phyloP scores from a whole-genome alignment of 2,888 invertebrate genomes.

The Dioctria rufipes region DNA sequence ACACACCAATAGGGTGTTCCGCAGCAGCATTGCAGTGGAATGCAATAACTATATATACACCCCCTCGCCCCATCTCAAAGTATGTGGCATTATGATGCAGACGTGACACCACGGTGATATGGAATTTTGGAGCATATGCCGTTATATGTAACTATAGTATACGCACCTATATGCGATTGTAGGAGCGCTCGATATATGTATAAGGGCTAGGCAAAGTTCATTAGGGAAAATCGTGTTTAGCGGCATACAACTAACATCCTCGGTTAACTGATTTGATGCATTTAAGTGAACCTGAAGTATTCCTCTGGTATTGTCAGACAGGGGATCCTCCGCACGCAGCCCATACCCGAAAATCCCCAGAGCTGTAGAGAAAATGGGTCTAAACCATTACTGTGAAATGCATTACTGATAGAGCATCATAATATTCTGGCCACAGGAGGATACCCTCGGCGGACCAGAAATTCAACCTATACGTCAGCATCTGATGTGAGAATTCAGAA shows the following conservation, averaged over 20 bases:
- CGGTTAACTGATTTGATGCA: slow-evolving; percentile 52
- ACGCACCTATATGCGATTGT: slow-evolving; percentile 12
- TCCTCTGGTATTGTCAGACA: slow-evolving; percentile 20
- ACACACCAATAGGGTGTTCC: neutral
- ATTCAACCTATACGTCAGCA: slow-evolving; percentile 57
- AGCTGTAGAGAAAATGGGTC: neutral
- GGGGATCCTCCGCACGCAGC: neutral
- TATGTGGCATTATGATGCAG: slow-evolving; percentile 43
- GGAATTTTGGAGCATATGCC: slow-evolving; percentile 31
- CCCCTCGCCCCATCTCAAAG: neutral
- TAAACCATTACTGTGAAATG: slow-evolving; percentile 42
- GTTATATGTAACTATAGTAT: neutral
- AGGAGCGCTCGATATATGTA: neutral
- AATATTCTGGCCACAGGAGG: slow-evolving; percentile 57
- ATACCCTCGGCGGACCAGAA: slow-evolving; percentile 56
- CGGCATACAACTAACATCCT: slow-evolving; percentile 38
- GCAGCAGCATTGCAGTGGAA: slow-evolving; percentile 15
- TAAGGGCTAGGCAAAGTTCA: slow-evolving; percentile 33
- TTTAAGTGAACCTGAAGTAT: slow-evolving; percentile 33
- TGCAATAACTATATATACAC: neutral
- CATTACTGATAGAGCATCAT: slow-evolving; percentile 39
- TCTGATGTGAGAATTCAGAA: slow-evolving; percentile 57
- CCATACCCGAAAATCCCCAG: neutral
- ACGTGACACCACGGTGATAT: slow-evolving; percentile 40
- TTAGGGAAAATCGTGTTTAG: slow-evolving; percentile 47